A percentile compares a stretch with the other conserved stretches of the same genome.
phyloP scores from a whole-genome alignment of 2,113 vertebrate species.

The Leiothrix lutea region DNA sequence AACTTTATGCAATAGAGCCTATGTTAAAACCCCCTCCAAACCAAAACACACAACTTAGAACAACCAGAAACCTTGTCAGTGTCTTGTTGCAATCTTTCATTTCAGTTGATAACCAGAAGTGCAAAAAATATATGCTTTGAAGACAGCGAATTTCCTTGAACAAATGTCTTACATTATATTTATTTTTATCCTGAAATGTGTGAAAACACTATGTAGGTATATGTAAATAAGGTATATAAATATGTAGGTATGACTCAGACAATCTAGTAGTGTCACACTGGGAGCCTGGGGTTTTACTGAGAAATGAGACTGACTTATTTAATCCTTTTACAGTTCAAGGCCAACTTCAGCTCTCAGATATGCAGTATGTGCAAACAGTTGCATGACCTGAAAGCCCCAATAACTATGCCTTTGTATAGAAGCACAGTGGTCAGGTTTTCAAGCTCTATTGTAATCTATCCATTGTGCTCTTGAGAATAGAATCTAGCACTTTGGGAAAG shows the following conservation, averaged over 20 bases:
- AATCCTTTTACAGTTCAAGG: slow-evolving; percentile 16
- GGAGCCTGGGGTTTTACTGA: neutral
- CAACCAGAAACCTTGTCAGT: neutral
- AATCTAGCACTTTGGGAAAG: neutral
- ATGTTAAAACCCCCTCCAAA: neutral
- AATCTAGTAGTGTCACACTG: neutral
- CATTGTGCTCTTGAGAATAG: neutral
- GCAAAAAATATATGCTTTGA: neutral
- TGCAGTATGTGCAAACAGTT: neutral
- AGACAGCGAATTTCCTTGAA: neutral
- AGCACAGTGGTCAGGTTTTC: neutral
- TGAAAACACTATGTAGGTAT: slow-evolving; percentile 40
- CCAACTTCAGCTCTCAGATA: neutral
- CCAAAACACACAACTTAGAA: neutral
- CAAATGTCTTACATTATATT: neutral
- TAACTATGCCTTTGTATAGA: neutral
- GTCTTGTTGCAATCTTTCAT: neutral
- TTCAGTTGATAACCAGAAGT: neutral
- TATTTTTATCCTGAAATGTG: slow-evolving; percentile 26
- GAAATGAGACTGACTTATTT: neutral
- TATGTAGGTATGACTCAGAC: slow-evolving; percentile 16
- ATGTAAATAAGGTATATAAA: neutral
- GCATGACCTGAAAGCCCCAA: neutral
- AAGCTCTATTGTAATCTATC: neutral
- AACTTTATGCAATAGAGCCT: neutral